Evolutionary conservation across 37 sponge, comb jelly and placozoan species (phyloP).

Genomic region (Cladorhizidae sp.): DNA sequence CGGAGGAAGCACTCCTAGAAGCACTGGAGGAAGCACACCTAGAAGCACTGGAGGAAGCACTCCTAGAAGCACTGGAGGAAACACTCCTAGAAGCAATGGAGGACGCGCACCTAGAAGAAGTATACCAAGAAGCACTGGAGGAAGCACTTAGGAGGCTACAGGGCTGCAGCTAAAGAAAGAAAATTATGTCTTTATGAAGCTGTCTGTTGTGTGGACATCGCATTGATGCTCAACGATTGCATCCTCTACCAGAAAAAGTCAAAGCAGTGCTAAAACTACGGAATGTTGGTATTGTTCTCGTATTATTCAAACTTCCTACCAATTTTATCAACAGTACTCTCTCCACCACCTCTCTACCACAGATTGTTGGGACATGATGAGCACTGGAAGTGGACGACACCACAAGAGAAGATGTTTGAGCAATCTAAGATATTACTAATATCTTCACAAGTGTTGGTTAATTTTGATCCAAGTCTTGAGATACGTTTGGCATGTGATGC

Average conservation of each 20-base stretch:
- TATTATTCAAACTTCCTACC: slow-evolving; percentile 41
- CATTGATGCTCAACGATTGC: slow-evolving; percentile 33
- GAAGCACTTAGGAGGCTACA: slow-evolving; percentile 16
- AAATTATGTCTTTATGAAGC: slow-evolving; percentile 15
- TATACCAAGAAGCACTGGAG: no score
- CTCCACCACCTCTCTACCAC: slow-evolving; percentile 22
- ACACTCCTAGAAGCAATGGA: no score
- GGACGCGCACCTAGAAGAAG: no score
- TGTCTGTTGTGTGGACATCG: slow-evolving; percentile 9
- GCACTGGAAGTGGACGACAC: slow-evolving; percentile 43
- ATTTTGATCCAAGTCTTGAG: slow-evolving; percentile 35
- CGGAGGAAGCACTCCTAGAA: no score
- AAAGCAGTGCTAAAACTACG: slow-evolving; percentile 22
- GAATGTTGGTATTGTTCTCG: slow-evolving; percentile 11
- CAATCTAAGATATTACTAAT: slow-evolving; percentile 35
- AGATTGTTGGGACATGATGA: no score
- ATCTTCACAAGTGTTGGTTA: slow-evolving; percentile 38
- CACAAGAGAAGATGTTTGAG: slow-evolving; percentile 27
- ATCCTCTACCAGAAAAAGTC: slow-evolving; percentile 28
- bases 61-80: no score
- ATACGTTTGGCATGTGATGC: slow-evolving; percentile 28
- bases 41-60: no score
- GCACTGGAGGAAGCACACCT: no score
- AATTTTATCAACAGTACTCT: slow-evolving; percentile 13
- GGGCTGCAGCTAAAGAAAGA: slow-evolving; percentile 6